Base-by-base conservation (phyloP, 2,888 invertebrate species). In the Anthophora plumipes region DNA sequence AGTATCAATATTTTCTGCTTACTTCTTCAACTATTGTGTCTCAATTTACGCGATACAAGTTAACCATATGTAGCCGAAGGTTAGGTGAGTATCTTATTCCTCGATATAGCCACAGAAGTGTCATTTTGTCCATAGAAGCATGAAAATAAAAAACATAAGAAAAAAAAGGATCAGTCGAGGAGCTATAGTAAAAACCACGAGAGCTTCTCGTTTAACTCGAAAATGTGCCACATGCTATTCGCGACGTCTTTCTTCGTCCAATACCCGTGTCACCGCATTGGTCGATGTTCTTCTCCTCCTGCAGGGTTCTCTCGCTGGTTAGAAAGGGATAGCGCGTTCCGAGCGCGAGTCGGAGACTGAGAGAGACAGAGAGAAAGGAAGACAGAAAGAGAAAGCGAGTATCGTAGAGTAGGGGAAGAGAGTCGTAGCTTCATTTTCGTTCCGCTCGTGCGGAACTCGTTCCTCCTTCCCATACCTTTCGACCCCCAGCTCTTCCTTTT, bases 191-290 rank as follows among this genome's bases (percentile, higher is more conserved):
- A 76, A 76, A 80, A 69, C 48, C 68, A 55, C 46, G 69, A 31
- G 22, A 52, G 60, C 57, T 55, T 54, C 25, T 41, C 71, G 77
- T 48, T 67, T 73, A 76, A 80, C 57, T 77, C 60, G 68, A 74
- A 81, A 81, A 81, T 78, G 77, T 80, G 59, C 67, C 75, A 72
- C 78, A 68, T 48, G 60, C 72, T 80, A 72, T 64, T 80, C 78
- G 54, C 14, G 37, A 20, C 39, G 48, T 74, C 46, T 37, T 37
- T 83, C 72, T 60, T 69, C 66, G 77, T 68, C 25, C 63, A 61
- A 63, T 66, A 54, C 46, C 25, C 64, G 59, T 73, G 72, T 69
- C 69, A 63, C 67, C 55, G 67, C 54, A 25, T 48, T 83, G 73
- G 54, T 69, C 83, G 67, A 60, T 77, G 61, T 72, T 20, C 41